Conservation (phyloP, 2,113 vertebrate genomes). For the Lethenteron camtschaticum region DNA sequence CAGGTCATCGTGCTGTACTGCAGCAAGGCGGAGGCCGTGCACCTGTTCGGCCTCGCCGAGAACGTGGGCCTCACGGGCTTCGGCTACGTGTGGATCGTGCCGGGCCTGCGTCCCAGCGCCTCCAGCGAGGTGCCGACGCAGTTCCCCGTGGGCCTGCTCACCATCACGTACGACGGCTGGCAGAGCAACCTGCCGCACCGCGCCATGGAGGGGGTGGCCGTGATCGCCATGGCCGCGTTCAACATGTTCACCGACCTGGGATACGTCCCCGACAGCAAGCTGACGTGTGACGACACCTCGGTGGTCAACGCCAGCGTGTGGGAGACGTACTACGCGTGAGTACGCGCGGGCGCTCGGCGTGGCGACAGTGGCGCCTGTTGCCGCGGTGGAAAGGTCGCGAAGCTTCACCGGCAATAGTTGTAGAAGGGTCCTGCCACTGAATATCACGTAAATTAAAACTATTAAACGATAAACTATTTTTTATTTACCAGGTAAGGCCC, state of each 20-base stretch:
- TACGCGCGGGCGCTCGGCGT: too few relatives aligned
- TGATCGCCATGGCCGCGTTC: conserved; percentile 83
- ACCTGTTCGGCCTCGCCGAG: conserved; percentile 79
- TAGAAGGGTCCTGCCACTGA: too few relatives aligned
- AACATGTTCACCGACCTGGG: conserved; percentile 90
- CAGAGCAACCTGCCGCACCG: conserved; percentile 81
- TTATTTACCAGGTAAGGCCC: too few relatives aligned
- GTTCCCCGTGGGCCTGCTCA: conserved; percentile 72
- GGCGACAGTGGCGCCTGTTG: too few relatives aligned
- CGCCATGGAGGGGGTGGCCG: conserved; percentile 77
- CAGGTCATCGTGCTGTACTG: conserved; percentile 91
- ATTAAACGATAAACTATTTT: too few relatives aligned
- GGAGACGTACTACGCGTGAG: conserved; percentile 19
- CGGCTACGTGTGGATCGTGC: conserved; percentile 93
- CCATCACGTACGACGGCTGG: conserved; percentile 94
- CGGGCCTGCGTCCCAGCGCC: conserved; percentile 31
- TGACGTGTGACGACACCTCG: conserved; percentile 69
- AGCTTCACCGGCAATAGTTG: too few relatives aligned
- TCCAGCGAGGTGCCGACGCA: conserved; percentile 60
- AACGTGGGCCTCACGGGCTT: conserved; percentile 92
- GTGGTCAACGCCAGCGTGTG: conserved; percentile 66
- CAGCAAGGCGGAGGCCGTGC: conserved; percentile 86
- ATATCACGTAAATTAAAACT: too few relatives aligned
- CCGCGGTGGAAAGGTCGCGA: too few relatives aligned
- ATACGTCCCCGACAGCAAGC: conserved; percentile 72